Evolutionary conservation across 2,888 invertebrate species (phyloP).

Genomic region (Tenthredo scrophulariae): DNA sequence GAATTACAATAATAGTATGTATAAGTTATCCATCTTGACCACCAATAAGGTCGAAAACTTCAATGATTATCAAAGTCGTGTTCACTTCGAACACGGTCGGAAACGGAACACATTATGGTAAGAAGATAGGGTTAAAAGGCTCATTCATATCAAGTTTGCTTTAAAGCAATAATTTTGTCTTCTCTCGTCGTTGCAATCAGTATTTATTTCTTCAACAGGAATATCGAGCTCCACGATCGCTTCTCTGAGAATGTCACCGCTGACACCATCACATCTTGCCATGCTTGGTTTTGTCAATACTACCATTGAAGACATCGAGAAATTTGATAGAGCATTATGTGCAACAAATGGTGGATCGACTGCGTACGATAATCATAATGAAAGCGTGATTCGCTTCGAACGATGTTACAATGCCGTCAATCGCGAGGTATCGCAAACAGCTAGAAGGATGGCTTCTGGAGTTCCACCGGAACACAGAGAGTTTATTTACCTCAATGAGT

Average conservation of each 20-base stretch:
- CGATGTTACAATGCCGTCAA: not conserved
- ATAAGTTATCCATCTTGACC: not conserved
- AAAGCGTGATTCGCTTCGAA: not conserved
- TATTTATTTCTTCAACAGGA: not conserved
- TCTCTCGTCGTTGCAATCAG: not conserved
- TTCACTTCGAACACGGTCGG: not conserved
- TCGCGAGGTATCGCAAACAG: not conserved
- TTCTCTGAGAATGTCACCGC: not conserved
- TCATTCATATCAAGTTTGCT: not conserved
- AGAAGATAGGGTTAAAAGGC: not conserved
- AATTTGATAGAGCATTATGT: slow-evolving; percentile 16
- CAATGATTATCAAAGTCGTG: not conserved
- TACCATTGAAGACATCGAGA: slow-evolving; percentile 16
- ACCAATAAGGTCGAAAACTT: not conserved
- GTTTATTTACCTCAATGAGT: not conserved
- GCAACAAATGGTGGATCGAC: not conserved
- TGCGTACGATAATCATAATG: not conserved
- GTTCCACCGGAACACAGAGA: not conserved
- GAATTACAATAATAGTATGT: not conserved
- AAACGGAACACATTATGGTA: not conserved
- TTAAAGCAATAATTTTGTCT: not conserved
- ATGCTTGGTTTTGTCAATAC: not conserved
- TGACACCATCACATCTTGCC: not conserved
- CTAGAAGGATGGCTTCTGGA: not conserved
- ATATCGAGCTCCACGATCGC: not conserved